A percentile compares a stretch with the other conserved stretches of the same genome.
phyloP scores from a whole-genome alignment of 37 sponge, comb jelly and placozoan species.

The Petrosia ficiformis region DNA sequence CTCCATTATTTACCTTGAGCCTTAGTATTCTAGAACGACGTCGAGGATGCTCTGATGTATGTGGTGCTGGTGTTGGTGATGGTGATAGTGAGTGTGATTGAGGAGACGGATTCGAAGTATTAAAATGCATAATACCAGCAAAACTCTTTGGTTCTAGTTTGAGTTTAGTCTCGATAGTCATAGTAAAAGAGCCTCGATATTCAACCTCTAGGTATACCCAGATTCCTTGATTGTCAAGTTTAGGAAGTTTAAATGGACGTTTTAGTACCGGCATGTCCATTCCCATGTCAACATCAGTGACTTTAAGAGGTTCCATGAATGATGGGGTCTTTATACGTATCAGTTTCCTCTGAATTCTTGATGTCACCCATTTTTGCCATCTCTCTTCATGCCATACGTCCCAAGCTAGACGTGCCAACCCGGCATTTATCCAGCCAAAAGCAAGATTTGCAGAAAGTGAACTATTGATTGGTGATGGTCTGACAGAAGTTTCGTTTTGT shows the following conservation, averaged over 20 bases:
- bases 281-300: conserved; percentile 75
- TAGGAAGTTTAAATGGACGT: conserved; percentile 21
- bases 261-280: conserved; percentile 62
- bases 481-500: not conserved
- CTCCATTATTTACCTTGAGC: not conserved
- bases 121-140: not conserved
- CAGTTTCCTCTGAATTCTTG: conserved; percentile 62
- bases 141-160: conserved; percentile 18
- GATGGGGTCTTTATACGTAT: conserved; percentile 68
- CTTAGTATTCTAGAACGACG: not conserved
- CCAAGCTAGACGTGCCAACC: conserved; percentile 72
- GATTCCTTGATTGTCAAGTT: conserved; percentile 55
- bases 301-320: conserved; percentile 63
- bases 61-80: not conserved
- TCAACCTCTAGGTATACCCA: conserved; percentile 76
- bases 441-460: not conserved
- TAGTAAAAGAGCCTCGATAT: conserved; percentile 75
- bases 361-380: conserved; percentile 63
- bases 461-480: not conserved
- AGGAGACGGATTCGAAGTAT: not conserved
- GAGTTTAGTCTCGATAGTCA: conserved; percentile 83
- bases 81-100: not conserved
- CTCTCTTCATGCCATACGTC: conserved; percentile 79
- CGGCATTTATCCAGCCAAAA: conserved; percentile 69
- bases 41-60: not conserved